Base-by-base conservation (phyloP, 2,113 vertebrate species). In the Actenoides hombroni region DNA sequence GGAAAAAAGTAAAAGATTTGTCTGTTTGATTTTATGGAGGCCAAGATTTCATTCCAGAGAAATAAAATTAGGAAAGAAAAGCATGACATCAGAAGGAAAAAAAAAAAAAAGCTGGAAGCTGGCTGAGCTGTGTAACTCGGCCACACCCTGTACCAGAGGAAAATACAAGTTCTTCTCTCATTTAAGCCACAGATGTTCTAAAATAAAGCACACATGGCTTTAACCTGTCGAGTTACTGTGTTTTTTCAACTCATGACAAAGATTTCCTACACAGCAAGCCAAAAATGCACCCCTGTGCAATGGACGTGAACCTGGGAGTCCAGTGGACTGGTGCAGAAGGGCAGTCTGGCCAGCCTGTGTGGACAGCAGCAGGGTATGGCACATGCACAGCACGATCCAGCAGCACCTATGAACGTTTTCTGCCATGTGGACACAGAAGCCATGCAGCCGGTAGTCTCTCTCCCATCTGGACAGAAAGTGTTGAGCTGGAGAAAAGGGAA, bases 361-460 rank as follows among this genome's bases (percentile, higher is more conserved):
- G 35, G 44, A 68, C 69, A 46, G 59, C 11, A n/a, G 35, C 54
- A 37, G 7, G 18, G 44, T 26, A 9, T 5, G 8, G 60, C 54
- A 25, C 4, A 0, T 5, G 29, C 69, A 49, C 2, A 0, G 37
- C 23, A 33, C 21, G 42, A 28, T 9, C 53, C 1, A 2, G 54
- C 35, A 86, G 85, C 64, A 37, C 16, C 64, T 33, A 19, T 6
- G 21, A 18, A 40, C 57, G 8, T 69, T 61, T 63, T 37, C 37
- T 31, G 53, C 63, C 63, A 14, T 0, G 4, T 25, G 48, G 48
- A 54, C 40, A 17, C 42, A 68, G 1, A 51, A 56, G 16, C 10
- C 28, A 21, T 68, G 42, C 39, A 31, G 57, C 5, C 37, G 37
- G 31, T 3, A 33, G 57, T 26, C 26, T 29, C 46, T 73, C 35